Evolutionary conservation across 2,888 invertebrate genomes (phyloP).

Genomic region (Caenorhabditis sp.): DNA sequence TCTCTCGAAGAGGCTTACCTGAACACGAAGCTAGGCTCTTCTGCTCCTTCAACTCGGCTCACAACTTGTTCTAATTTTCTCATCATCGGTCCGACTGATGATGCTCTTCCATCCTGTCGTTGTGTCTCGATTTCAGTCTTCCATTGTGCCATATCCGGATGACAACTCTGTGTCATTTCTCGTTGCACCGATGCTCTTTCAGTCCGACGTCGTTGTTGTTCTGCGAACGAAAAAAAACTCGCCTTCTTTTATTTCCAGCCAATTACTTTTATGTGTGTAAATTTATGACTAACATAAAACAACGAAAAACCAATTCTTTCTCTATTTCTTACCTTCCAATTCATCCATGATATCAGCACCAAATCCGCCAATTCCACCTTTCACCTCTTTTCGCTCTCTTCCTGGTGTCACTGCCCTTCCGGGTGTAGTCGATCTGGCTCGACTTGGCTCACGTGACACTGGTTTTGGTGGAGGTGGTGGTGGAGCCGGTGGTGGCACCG

Average conservation of each 20-base stretch:
- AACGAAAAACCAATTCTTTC: not conserved
- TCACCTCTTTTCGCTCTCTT: slow-evolving; percentile 31
- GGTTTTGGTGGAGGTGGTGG: slow-evolving; percentile 48
- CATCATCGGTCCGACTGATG: slow-evolving; percentile 53
- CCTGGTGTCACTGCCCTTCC: slow-evolving; percentile 21
- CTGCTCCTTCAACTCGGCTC: slow-evolving; percentile 40
- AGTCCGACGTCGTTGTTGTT: slow-evolving; percentile 34
- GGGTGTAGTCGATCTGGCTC: slow-evolving; percentile 27
- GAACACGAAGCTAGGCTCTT: slow-evolving; percentile 55
- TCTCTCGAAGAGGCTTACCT: slow-evolving; percentile 21
- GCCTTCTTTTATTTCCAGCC: too few species aligned
- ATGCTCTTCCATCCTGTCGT: slow-evolving; percentile 43
- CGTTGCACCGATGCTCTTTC: slow-evolving; percentile 46
- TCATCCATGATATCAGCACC: slow-evolving; percentile 42
- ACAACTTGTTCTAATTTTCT: slow-evolving; percentile 50
- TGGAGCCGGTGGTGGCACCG: slow-evolving; percentile 54
- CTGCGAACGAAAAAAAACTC: slow-evolving; percentile 8
- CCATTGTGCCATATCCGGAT: slow-evolving; percentile 57
- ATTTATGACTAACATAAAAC: too few species aligned
- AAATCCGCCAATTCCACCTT: slow-evolving; percentile 42
- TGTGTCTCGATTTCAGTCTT: slow-evolving; percentile 35
- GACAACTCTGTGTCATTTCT: slow-evolving; percentile 55
- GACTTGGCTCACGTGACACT: slow-evolving; percentile 31
- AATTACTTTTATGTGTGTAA: too few species aligned
- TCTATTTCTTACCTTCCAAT: slow-evolving; percentile 17